phyloP scores from a whole-genome alignment of 2,113 vertebrate species.

The Loxodonta africana region DNA sequence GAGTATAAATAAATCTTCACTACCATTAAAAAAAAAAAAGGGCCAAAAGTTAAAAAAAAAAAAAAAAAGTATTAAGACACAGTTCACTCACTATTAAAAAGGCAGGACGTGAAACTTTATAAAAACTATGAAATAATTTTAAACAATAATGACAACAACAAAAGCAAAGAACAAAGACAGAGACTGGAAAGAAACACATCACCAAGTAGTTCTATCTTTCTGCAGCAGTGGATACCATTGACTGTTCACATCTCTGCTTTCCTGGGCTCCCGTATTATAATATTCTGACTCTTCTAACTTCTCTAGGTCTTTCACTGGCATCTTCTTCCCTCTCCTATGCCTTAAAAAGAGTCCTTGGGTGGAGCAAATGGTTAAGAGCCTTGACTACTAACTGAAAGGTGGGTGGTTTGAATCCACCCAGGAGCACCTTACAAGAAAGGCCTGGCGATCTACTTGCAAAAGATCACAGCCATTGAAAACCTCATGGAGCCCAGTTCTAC shows the following conservation, averaged over 20 bases:
- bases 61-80: neutral
- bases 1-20: neutral
- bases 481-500: neutral
- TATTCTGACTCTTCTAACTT: neutral
- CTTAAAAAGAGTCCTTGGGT: neutral
- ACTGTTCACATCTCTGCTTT: neutral
- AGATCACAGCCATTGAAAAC: too few relatives aligned
- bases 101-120: neutral
- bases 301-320: neutral
- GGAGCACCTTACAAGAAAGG: too few relatives aligned
- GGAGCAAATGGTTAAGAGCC: too few relatives aligned
- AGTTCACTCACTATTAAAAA: neutral
- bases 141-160: neutral
- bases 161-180: neutral
- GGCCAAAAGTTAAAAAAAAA: neutral
- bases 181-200: neutral
- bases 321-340: neutral
- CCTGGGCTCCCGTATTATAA: neutral
- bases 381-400: too few relatives aligned
- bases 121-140: neutral
- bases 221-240: neutral
- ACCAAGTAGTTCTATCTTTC: neutral
- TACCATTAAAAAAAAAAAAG: neutral
- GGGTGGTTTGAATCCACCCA: neutral
- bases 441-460: too few relatives aligned